Base-by-base conservation (phyloP, 2,113 vertebrate species). In the Grus americana region DNA sequence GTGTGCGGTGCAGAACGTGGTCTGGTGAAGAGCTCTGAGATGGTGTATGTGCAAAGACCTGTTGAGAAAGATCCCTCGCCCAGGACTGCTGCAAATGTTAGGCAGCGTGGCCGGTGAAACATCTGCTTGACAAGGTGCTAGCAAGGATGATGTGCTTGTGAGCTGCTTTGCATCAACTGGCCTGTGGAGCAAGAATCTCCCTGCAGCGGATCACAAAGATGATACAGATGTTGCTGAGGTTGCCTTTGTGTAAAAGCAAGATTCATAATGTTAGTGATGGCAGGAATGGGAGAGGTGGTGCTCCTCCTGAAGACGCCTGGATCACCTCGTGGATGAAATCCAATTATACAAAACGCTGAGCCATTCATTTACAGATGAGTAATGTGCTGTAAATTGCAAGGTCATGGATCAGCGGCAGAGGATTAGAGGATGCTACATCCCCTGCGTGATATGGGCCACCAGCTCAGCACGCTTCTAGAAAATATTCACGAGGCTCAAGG, bases 191-290 rank as follows among this genome's bases (percentile, higher is more conserved):
- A 26, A 19, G 23, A 61, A 2, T 12, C 30, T 67, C 42, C 32
- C 30, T 0, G 6, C 65, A 21, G 42, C 0, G 0, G 1, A 3
- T 44, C 55, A 4, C 32, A 13, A 5, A 44, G 73, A 1, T 34
- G 65, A 4, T 23, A 9, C 17, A 47, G 70, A 6, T 46, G 63
- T 30, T 12, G 42, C 81, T 27, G 63, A 68, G 26, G 44, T 16
- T 3, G 34, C 44, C 66, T 49, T 62, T 49, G 57, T 22, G 27
- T 61, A 10, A 44, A 38, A 71, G 30, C 49, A 52, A 24, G 23
- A 19, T 6, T 46, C 16, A 2, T 23, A 18, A 40, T 13, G 2
- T 11, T 10, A 14, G 15, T 2, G 52, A 27, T n/a, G 24, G 30
- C 20, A 16, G 1, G 0, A 15, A 14, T 5, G 3, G 29, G 11